phyloP scores from a whole-genome alignment of 2,797 vertebrate genomes.

The Pterois miles region DNA sequence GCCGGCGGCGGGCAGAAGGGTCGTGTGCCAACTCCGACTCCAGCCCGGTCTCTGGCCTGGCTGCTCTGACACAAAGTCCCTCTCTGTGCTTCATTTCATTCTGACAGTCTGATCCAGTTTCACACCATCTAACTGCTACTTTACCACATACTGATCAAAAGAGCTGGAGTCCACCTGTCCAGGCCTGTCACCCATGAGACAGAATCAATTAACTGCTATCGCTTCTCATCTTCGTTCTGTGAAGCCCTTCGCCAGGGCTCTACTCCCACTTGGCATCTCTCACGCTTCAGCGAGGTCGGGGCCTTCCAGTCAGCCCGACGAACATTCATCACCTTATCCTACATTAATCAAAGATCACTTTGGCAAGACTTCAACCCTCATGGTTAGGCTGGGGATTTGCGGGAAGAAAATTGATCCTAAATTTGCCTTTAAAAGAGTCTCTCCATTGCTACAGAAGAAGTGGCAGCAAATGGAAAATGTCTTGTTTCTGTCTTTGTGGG shows the following conservation, averaged over 20 bases:
- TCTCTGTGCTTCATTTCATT: constrained; percentile 60
- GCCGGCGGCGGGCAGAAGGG: not conserved
- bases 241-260: constrained; percentile 36
- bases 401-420: constrained; percentile 17
- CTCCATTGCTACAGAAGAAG: constrained; percentile 9
- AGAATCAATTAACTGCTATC: constrained; percentile 72
- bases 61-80: constrained; percentile 50
- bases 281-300: constrained; percentile 20
- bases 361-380: constrained; percentile 22
- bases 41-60: constrained; percentile 27
- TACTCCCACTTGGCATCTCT: constrained; percentile 25
- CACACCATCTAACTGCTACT: constrained; percentile 53
- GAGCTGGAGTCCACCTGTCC: constrained; percentile 57
- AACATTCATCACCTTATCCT: constrained; percentile 26
- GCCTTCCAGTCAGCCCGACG: constrained; percentile 12
- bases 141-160: constrained; percentile 66
- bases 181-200: constrained; percentile 54
- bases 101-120: constrained; percentile 64
- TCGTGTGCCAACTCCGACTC: constrained; percentile 48
- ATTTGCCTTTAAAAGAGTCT: constrained; percentile 34
- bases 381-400: constrained; percentile 26
- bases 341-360: constrained; percentile 48
- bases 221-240: constrained; percentile 61
- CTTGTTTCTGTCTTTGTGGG: not conserved
- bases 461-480: constrained; percentile 36